These are phyloP conservation scores for Neomonachus schauinslandi DNA, from an alignment of 2,113 vertebrate genomes.

Conservation along the genomic window DNA sequence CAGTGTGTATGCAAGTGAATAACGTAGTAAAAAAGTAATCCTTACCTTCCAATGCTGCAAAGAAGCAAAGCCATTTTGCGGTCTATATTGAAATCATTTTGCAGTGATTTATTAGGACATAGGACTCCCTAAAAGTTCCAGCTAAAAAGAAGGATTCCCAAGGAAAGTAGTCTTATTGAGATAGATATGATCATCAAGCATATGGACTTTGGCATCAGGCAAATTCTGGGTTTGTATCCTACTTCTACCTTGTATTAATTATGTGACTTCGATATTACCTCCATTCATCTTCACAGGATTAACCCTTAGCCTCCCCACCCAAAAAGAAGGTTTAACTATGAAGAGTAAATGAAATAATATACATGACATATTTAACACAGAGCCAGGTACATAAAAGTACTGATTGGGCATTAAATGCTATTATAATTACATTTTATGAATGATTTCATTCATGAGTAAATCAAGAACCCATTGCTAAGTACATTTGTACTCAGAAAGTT, in stretches of 20 bases:
- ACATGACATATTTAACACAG: not conserved
- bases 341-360: not conserved
- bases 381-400: not conserved
- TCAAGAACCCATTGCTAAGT: constrained; percentile 21
- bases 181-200: not conserved
- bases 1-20: not conserved
- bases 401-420: not conserved
- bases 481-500: constrained; percentile 13
- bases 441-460: constrained; percentile 16
- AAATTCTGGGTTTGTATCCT: not conserved
- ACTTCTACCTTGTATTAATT: not conserved
- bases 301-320: not conserved
- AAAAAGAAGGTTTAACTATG: not conserved
- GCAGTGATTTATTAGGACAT: not conserved
- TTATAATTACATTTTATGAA: constrained; percentile 10
- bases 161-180: not conserved
- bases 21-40: not conserved
- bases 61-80: not conserved
- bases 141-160: not conserved
- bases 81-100: not conserved
- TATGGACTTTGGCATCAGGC: not conserved
- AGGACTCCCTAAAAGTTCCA: not conserved
- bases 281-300: not conserved
- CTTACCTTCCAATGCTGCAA: not conserved
- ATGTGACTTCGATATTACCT: not conserved